Percentiles rank a stretch among this genome's conserved stretches.
Evolutionary conservation across 2,797 vertebrate genomes (phyloP).

Genomic region (Gallinago nigripennis): DNA sequence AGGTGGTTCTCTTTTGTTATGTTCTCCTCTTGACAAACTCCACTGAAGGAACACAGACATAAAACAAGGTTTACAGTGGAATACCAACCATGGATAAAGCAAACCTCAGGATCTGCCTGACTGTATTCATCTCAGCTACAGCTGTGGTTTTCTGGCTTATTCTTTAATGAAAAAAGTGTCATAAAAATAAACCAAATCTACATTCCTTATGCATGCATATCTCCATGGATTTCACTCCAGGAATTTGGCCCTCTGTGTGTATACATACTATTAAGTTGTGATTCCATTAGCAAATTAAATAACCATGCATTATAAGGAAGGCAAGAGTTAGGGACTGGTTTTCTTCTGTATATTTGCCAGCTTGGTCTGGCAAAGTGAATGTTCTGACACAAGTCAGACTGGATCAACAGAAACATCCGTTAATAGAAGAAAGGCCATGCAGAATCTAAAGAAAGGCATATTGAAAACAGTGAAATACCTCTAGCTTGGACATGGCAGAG

Average conservation of each 20-base stretch:
- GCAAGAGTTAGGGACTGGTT: slow-evolving; percentile 9
- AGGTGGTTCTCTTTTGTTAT: slow-evolving; percentile 26
- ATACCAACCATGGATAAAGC: not conserved
- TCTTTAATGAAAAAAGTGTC: slow-evolving; percentile 49
- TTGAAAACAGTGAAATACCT: not conserved
- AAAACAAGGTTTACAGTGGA: not conserved
- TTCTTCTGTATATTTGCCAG: slow-evolving; percentile 36
- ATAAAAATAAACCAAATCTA: slow-evolving; percentile 49
- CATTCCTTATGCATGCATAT: slow-evolving; percentile 19
- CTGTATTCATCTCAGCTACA: slow-evolving; percentile 4
- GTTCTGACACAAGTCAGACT: not conserved
- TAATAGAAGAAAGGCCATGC: not conserved
- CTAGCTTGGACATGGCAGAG: not conserved
- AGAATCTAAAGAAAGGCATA: not conserved
- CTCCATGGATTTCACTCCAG: slow-evolving; percentile 24
- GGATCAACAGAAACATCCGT: slow-evolving; percentile 15
- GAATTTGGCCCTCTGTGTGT: slow-evolving; percentile 10
- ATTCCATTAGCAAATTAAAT: slow-evolving; percentile 65
- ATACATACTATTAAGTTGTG: slow-evolving; percentile 9
- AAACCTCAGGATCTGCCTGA: slow-evolving; percentile 3
- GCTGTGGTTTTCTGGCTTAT: slow-evolving; percentile 32
- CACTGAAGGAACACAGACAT: not conserved
- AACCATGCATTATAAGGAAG: not conserved
- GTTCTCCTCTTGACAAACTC: slow-evolving; percentile 3
- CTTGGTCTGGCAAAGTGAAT: not conserved